phyloP scores from a whole-genome alignment of 2,888 invertebrate genomes.

The Druceiella hillmani region DNA sequence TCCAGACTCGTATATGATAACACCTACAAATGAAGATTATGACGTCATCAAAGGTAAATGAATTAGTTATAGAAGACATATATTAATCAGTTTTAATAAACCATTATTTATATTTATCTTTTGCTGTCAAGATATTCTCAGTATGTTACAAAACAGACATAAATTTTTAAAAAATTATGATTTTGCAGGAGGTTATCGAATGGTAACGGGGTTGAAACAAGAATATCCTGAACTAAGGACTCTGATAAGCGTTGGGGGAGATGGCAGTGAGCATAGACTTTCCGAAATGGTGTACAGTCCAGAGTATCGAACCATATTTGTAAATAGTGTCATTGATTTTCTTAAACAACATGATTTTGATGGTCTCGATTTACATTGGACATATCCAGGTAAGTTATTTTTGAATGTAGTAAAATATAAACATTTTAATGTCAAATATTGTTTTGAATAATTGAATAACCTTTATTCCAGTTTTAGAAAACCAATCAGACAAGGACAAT shows the following conservation, averaged over 20 bases:
- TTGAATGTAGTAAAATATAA: too few relatives aligned
- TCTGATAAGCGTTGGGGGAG: slow-evolving; percentile 70
- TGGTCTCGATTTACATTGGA: slow-evolving; percentile 78
- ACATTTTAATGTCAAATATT: too few relatives aligned
- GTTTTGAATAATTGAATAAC: too few relatives aligned
- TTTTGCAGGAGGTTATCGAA: slow-evolving; percentile 62
- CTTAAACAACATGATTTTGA: slow-evolving; percentile 68
- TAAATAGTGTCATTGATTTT: slow-evolving; percentile 58
- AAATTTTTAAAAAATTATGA: slow-evolving; percentile 4
- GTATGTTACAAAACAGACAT: slow-evolving; percentile 1
- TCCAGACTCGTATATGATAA: slow-evolving; percentile 56
- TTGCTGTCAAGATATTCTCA: slow-evolving; percentile 1
- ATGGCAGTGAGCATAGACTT: slow-evolving; percentile 55
- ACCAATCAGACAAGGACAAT: slow-evolving; percentile 51
- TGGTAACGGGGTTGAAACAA: slow-evolving; percentile 62
- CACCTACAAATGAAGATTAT: slow-evolving; percentile 62
- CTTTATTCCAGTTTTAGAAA: too few relatives aligned
- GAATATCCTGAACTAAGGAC: slow-evolving; percentile 63
- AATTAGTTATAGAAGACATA: slow-evolving; percentile 1
- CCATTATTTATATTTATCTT: neutral
- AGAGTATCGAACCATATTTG: slow-evolving; percentile 51
- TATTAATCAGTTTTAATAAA: neutral
- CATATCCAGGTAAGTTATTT: slow-evolving; percentile 58
- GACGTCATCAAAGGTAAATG: slow-evolving; percentile 63
- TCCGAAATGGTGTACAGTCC: slow-evolving; percentile 57